These are phyloP conservation scores for Agapostemon virescens DNA, from an alignment of 2,888 invertebrate genomes.

Conservation along the genomic window DNA sequence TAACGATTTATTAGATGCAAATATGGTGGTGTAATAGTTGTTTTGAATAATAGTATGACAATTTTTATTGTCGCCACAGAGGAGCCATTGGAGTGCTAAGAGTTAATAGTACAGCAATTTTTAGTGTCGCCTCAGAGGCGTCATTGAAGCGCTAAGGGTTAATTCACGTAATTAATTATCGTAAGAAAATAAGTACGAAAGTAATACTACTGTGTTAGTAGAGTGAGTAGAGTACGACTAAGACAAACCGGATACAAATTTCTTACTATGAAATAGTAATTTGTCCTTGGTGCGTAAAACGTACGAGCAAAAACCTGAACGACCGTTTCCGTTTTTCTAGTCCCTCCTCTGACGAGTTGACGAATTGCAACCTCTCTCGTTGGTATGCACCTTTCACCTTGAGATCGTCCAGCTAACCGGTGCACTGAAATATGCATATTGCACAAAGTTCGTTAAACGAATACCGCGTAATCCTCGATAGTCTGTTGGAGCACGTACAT, in stretches of 20 bases:
- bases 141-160: too few relatives aligned
- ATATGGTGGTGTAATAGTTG: too few relatives aligned
- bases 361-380: constrained; percentile 1
- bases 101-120: too few relatives aligned
- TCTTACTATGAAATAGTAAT: background rate
- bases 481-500: constrained; percentile 4
- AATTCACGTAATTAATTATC: too few relatives aligned
- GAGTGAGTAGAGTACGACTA: too few relatives aligned
- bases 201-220: too few relatives aligned
- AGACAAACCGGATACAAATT: background rate
- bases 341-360: background rate
- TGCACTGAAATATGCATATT: background rate
- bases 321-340: background rate
- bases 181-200: background rate
- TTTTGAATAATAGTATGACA: too few relatives aligned
- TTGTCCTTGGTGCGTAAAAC: background rate
- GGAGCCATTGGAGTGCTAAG: too few relatives aligned
- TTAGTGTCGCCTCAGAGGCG: too few relatives aligned
- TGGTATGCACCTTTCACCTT: constrained; percentile 22
- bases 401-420: constrained; percentile 7
- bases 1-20: too few relatives aligned
- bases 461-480: constrained; percentile 17
- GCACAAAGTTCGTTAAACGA: constrained; percentile 15
- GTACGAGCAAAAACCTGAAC: background rate
- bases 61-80: too few relatives aligned